Evolutionary conservation across 2,888 invertebrate species (phyloP).

Genomic region (Caenorhabditis sinica): DNA sequence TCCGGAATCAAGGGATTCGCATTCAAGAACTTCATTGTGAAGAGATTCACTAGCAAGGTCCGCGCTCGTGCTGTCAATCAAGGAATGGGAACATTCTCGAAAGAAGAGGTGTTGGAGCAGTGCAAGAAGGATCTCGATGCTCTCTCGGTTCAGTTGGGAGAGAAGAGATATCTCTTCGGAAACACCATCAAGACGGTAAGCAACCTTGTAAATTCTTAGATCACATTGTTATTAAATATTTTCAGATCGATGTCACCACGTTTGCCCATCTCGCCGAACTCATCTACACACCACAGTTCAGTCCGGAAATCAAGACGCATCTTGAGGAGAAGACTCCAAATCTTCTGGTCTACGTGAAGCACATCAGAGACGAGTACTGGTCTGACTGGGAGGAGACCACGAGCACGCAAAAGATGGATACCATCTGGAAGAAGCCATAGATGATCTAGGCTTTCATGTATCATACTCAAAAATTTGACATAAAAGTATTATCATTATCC

Average conservation of each 20-base stretch:
- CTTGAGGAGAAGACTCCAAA: slow-evolving; percentile 75
- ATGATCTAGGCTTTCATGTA: neutral
- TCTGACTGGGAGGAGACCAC: slow-evolving; percentile 80
- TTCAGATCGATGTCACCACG: slow-evolving; percentile 89
- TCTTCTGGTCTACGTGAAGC: slow-evolving; percentile 72
- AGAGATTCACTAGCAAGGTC: slow-evolving; percentile 52
- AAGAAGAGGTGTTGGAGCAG: slow-evolving; percentile 83
- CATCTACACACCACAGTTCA: slow-evolving; percentile 93
- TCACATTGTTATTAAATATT: neutral
- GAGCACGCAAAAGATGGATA: slow-evolving; percentile 65
- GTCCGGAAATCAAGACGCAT: slow-evolving; percentile 92
- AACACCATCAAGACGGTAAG: slow-evolving; percentile 71
- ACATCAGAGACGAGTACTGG: slow-evolving; percentile 81
- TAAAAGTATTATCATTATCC: slow-evolving; percentile 33
- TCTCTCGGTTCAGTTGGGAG: slow-evolving; percentile 84
- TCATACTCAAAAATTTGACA: neutral
- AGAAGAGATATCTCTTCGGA: slow-evolving; percentile 75
- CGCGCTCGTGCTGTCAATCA: slow-evolving; percentile 11
- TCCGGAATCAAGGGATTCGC: slow-evolving; percentile 74
- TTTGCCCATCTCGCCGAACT: slow-evolving; percentile 95
- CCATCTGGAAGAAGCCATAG: slow-evolving; percentile 37
- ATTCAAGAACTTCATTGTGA: slow-evolving; percentile 68
- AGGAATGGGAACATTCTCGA: slow-evolving; percentile 83
- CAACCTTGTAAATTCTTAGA: slow-evolving; percentile 2
- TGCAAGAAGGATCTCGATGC: slow-evolving; percentile 83